Evolutionary conservation across 1,140 invertebrate species (phyloP), one percentile per base, ranked within the genome.

Genomic region (Antheraea mylitta): DNA sequence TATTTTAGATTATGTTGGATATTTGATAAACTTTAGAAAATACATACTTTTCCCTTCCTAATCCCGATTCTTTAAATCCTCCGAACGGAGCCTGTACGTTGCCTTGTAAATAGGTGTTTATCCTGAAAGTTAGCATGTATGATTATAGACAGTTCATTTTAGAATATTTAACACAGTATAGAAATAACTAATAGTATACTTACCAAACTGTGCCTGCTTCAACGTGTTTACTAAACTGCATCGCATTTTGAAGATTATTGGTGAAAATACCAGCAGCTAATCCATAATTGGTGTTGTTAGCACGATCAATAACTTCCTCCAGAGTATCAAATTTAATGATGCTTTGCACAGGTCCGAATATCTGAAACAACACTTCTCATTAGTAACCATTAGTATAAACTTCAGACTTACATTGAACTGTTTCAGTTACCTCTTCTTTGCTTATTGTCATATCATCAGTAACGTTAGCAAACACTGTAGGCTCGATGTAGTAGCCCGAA

Each of bases 311-410:
- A 0, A 97, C 95, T 92, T 99, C 98, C 0, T 99, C 97, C 30
- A 98, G 82, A n/a, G 94, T 95, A 59, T 96, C 95, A 78, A 99
- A 99, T 83, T 98, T 98, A 37, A 99, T 89, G 67, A 99, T 97
- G 60, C 94, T 95, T 92, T 98, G 97, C 0, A 99, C 98, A 0
- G 98, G 98, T 0, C 98, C 98, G 89, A 99, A 99, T 78, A 99
- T 88, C 86, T 88, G 58, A 53, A 53, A 53, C 16, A 53, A 53
- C 0, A 7, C 16, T 53, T 53, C 10, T 53, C 5, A 13, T 13
- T 53, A 13, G 13, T n/a, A 13, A 53, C 11, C 45, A 5, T 53
- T 53, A 53, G 9, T 42, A 42, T 11, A 42, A 53, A 16, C 45
- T 53, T 53, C 6, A 53, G 5, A 53, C 16, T 6, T 53, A 6